phyloP scores from a whole-genome alignment of 2,797 vertebrate genomes.

The Loris lydekkerianus region DNA sequence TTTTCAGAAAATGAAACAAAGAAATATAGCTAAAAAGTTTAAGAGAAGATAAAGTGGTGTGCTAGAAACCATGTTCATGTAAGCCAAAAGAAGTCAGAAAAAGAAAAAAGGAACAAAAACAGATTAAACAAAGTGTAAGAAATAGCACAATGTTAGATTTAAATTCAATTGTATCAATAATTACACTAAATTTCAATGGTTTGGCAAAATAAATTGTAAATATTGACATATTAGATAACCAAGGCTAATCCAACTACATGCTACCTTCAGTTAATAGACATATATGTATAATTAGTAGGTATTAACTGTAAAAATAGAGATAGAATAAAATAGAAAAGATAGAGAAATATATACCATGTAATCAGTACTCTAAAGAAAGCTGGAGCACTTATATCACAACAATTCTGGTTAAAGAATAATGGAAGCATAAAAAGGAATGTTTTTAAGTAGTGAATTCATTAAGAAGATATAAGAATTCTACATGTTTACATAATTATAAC shows the following conservation, averaged over 20 bases:
- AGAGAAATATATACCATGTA: background rate
- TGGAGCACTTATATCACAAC: background rate
- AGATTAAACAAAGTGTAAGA: background rate
- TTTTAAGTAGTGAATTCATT: background rate
- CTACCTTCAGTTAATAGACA: background rate
- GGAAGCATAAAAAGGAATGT: background rate
- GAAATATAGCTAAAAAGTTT: background rate
- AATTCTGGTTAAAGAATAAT: background rate
- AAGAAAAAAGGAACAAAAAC: background rate
- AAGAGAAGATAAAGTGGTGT: background rate
- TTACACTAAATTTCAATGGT: background rate
- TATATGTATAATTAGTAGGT: background rate
- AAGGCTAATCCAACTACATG: background rate
- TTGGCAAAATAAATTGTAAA: background rate
- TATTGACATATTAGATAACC: background rate
- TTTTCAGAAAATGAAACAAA: background rate
- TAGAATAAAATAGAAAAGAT: background rate
- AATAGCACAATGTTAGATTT: background rate
- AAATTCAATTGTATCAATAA: background rate
- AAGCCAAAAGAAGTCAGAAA: background rate
- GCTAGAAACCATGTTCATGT: background rate
- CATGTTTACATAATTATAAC: background rate
- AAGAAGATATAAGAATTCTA: background rate
- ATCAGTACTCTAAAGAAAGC: background rate
- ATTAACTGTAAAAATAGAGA: conserved; percentile 3